phyloP scores from a whole-genome alignment of 2,113 vertebrate genomes.

The Thalassarche chlororhynchos region DNA sequence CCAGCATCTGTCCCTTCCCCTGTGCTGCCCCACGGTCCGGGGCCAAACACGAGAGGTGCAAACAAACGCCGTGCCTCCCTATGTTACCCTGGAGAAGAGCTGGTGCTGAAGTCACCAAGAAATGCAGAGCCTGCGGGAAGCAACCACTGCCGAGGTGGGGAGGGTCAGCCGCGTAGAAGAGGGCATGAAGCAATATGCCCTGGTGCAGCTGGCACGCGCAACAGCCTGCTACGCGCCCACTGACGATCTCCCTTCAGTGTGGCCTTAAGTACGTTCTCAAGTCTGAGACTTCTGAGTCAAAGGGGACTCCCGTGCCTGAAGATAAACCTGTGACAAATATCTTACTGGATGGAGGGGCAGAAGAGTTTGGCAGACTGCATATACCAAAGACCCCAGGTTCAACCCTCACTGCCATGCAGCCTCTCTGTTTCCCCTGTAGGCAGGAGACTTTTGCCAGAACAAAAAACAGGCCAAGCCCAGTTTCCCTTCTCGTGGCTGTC shows the following conservation, averaged over 20 bases:
- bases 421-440: background rate
- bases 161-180: rapidly evolving
- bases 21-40: background rate
- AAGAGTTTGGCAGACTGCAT: background rate
- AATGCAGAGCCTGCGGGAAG: rapidly evolving
- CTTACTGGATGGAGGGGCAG: background rate
- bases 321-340: background rate
- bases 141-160: rapidly evolving
- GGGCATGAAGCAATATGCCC: rapidly evolving
- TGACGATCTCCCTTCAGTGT: rapidly evolving
- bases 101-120: rapidly evolving
- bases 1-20: background rate
- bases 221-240: background rate
- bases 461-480: rapidly evolving
- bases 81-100: background rate
- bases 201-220: rapidly evolving
- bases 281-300: background rate
- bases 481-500: background rate
- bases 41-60: background rate
- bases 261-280: rapidly evolving
- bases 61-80: rapidly evolving
- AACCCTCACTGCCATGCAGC: rapidly evolving
- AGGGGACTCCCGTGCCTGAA: background rate
- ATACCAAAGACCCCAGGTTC: rapidly evolving
- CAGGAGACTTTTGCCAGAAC: background rate